Evolutionary conservation across 2,797 vertebrate species (phyloP), one percentile per base, ranked within the genome.

Genomic region (Myoxocephalus aenaeus): DNA sequence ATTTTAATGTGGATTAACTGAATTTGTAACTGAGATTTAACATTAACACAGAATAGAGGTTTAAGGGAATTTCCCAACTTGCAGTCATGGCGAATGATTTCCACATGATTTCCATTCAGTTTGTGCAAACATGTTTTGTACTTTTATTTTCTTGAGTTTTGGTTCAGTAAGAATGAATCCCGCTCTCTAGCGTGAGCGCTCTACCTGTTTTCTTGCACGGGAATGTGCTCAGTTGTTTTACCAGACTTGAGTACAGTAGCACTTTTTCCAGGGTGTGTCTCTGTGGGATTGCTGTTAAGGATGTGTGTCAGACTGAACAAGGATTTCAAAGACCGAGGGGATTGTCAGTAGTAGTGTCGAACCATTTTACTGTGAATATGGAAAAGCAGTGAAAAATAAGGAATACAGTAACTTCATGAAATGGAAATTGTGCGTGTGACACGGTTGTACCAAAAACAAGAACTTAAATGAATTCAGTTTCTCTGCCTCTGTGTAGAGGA

Each of bases 241-340:
- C n/a, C 38, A 73, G 53, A 14, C 38, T 38, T 7, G 0, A 81
- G 69, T 25, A 74, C 63, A 79, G 44, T 40, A 53, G 25, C 50
- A 44, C 53, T 62, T 64, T 80, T 90, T 88, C 59, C 76, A 93
- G 91, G 92, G 93, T 85, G 93, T 94, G 91, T 87, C 90, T 65
- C 79, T 36, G 20, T 58, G 5, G 36, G 32, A 42, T n/a, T 75
- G 9, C 40, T 65, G 4, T 63, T 42, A 9, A 71, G 57, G 51
- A 75, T 73, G 57, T 73, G 57, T 85, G 73, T 77, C 51, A 53
- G 5, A 7, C 62, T 65, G 5, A 80, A 59, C 25, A 32, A 67
- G 38, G 15, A 46, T 80, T 62, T 75, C 5, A 51, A 51, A 11
- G 61, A 29, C 18, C n/a, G 34, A 3, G 0, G 10, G 1, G 5